Percentiles rank a stretch among this genome's conserved stretches.
Evolutionary conservation across 2,113 vertebrate genomes (phyloP).

Genomic region (Sturnus vulgaris): DNA sequence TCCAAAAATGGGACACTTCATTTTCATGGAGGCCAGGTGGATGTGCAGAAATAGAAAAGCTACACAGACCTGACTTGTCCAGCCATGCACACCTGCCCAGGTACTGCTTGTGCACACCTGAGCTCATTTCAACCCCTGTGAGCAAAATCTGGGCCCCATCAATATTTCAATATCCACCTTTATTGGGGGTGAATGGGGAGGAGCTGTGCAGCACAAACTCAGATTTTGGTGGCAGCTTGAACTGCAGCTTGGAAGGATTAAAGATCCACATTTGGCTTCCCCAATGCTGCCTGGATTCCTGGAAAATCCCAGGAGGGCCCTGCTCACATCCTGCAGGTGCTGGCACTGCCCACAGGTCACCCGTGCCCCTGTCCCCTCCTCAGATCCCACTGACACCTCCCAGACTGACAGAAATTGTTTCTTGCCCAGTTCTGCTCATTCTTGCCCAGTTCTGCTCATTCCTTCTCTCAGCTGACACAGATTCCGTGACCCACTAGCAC

Average conservation of each 20-base stretch:
- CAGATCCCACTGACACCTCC: neutral
- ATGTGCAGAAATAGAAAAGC: neutral
- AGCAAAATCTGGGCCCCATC: neutral
- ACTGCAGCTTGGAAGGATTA: neutral
- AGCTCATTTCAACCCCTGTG: neutral
- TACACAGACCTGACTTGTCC: neutral
- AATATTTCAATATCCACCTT: neutral
- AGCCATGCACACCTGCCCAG: neutral
- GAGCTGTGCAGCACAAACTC: neutral
- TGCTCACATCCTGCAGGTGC: neutral
- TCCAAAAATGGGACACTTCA: neutral
- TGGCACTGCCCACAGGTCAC: neutral
- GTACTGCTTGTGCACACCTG: neutral
- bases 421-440: neutral
- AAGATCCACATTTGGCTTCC: neutral
- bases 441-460: neutral
- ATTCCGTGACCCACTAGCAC: neutral
- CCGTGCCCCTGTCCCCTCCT: neutral
- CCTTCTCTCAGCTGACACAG: neutral
- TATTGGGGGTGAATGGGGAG: rapidly evolving
- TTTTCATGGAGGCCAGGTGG: neutral
- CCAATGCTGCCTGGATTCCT: neutral
- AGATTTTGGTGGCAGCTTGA: neutral
- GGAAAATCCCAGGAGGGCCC: neutral
- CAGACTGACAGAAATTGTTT: neutral